Percentiles rank a stretch among this genome's conserved stretches.
phyloP scores from a whole-genome alignment of 2,888 invertebrate species.

The Coelogynopora nodosa region DNA sequence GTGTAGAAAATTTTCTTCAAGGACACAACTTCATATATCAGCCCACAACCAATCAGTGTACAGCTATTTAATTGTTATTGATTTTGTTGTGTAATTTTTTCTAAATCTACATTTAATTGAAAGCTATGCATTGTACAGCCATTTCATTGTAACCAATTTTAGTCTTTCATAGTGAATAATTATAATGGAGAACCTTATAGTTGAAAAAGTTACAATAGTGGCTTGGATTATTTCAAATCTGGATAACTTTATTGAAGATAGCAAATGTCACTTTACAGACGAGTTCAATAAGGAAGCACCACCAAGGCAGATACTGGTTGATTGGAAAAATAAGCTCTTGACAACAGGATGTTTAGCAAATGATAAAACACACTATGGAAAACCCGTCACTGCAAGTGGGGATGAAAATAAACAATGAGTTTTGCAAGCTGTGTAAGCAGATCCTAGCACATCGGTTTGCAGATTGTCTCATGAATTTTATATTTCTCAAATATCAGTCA shows the following conservation, averaged over 20 bases:
- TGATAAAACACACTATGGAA: not conserved
- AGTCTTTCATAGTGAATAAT: not conserved
- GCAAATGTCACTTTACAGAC: not conserved
- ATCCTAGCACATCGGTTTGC: not conserved
- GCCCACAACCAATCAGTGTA: not conserved
- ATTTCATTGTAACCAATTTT: not conserved
- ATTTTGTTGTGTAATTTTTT: no score
- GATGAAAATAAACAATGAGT: not conserved
- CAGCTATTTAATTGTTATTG: not conserved
- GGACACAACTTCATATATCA: not conserved
- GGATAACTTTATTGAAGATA: not conserved
- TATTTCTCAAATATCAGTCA: conserved; percentile 28
- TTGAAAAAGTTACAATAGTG: not conserved
- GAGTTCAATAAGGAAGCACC: not conserved
- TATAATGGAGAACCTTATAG: not conserved
- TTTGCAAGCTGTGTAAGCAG: not conserved
- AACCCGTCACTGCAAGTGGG: not conserved
- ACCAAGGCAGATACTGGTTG: not conserved
- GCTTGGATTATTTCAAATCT: not conserved
- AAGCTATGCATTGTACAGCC: not conserved
- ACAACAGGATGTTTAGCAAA: not conserved
- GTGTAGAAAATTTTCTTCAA: not conserved
- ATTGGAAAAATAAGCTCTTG: not conserved
- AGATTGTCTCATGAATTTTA: conserved; percentile 1
- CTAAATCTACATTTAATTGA: no score